Percentiles rank a stretch among this genome's conserved stretches.
These are phyloP conservation scores for Coptodon bakossiorum DNA, from an alignment of 2,113 vertebrate species.

Conservation along the genomic window DNA sequence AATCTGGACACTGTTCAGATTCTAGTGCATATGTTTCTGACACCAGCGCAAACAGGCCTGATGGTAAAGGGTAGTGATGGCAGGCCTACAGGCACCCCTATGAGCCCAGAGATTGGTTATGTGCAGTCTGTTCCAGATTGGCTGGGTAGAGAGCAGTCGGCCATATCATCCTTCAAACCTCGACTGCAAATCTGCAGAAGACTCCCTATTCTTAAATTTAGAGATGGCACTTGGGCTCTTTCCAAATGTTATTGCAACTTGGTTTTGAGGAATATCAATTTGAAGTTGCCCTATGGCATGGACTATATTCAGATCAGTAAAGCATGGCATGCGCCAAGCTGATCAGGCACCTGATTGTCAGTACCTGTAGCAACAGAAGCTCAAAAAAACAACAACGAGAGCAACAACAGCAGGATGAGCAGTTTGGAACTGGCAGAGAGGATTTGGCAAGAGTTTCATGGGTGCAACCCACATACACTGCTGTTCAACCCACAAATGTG, in stretches of 20 bases:
- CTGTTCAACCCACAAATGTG: not conserved
- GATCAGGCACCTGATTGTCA: not conserved
- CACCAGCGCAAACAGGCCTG: not conserved
- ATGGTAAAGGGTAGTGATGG: not conserved
- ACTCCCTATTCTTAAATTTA: not conserved
- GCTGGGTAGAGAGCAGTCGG: not conserved
- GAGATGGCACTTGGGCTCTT: not conserved
- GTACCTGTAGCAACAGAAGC: not conserved
- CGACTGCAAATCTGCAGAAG: not conserved
- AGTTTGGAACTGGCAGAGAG: not conserved
- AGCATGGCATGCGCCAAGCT: not conserved
- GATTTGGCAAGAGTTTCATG: not conserved
- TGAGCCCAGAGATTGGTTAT: not conserved
- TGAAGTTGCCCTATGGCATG: not conserved
- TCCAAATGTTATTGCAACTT: not conserved
- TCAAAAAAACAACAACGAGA: not conserved
- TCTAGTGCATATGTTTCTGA: not conserved
- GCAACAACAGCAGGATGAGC: not conserved
- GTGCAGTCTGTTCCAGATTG: not conserved
- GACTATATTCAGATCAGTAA: not conserved
- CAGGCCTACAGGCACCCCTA: not conserved
- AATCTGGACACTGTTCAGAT: not conserved
- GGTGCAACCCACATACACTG: not conserved
- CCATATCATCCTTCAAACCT: not conserved
- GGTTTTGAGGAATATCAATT: not conserved